Conservation (phyloP, 2,797 vertebrate genomes). For the Euthynnus affinis region DNA sequence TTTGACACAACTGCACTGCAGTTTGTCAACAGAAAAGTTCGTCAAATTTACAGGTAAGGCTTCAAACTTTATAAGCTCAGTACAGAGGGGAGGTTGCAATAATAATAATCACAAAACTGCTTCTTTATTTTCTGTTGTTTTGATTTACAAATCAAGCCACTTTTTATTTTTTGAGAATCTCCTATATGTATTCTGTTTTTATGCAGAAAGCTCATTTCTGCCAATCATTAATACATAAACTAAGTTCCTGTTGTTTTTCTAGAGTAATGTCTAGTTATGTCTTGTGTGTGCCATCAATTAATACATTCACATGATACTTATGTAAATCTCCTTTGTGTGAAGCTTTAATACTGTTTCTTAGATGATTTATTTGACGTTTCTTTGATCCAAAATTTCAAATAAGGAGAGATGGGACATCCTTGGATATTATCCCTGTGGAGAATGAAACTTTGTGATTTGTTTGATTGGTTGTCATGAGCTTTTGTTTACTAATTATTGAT, state of each 20-base stretch:
- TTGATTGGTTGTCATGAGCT: not conserved
- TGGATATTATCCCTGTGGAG: too few relatives aligned
- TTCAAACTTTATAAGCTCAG: not conserved
- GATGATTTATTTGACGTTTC: not conserved
- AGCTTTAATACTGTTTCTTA: not conserved
- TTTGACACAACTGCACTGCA: conserved; percentile 21
- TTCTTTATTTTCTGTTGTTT: not conserved
- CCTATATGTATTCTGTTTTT: not conserved
- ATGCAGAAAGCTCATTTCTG: not conserved
- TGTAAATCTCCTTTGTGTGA: not conserved
- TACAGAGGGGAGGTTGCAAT: not conserved
- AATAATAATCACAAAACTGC: not conserved
- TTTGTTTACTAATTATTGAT: not conserved
- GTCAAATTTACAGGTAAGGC: not conserved
- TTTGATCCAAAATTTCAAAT: too few relatives aligned
- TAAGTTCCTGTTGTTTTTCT: not conserved
- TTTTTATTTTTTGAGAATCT: not conserved
- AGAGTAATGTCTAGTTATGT: not conserved
- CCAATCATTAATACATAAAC: not conserved
- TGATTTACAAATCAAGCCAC: not conserved
- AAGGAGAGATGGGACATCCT: too few relatives aligned
- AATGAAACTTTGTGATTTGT: not conserved
- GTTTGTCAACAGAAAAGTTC: not conserved
- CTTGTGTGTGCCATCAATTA: too few relatives aligned
- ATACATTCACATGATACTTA: not conserved